Conservation (phyloP, 2,888 invertebrate species). For the Drosophila kanekoi region DNA sequence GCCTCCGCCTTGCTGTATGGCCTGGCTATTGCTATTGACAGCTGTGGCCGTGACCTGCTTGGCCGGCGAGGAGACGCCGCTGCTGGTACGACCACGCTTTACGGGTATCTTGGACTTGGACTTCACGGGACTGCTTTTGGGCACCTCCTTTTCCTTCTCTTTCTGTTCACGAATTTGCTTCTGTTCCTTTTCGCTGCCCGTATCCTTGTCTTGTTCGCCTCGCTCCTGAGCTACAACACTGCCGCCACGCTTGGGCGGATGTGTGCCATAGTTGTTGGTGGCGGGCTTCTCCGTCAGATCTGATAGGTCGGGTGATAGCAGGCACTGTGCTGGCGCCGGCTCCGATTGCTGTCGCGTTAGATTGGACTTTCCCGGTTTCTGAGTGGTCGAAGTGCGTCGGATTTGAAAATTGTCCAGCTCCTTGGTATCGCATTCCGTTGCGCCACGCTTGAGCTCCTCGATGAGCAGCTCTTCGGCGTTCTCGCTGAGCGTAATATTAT, state of each 20-base stretch:
- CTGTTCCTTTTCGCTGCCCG: slow-evolving; percentile 72
- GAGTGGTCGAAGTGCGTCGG: slow-evolving; percentile 76
- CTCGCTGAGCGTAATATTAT: slow-evolving; percentile 81
- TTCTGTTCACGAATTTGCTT: slow-evolving; percentile 47
- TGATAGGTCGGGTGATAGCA: slow-evolving; percentile 30
- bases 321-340: slow-evolving; percentile 79
- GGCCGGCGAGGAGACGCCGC: slow-evolving; percentile 85
- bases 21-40: slow-evolving; percentile 62
- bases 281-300: slow-evolving; percentile 43
- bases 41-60: slow-evolving; percentile 69
- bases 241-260: slow-evolving; percentile 81
- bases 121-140: slow-evolving; percentile 83
- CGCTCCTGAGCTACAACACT: slow-evolving; percentile 50
- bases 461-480: slow-evolving; percentile 84
- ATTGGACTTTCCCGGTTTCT: slow-evolving; percentile 55
- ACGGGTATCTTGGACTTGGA: slow-evolving; percentile 85
- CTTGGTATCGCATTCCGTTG: slow-evolving; percentile 75
- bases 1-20: slow-evolving; percentile 84
- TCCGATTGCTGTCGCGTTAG: slow-evolving; percentile 84
- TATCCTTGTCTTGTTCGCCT: slow-evolving; percentile 74
- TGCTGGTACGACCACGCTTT: slow-evolving; percentile 72
- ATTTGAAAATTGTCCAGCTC: slow-evolving; percentile 76
- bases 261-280: slow-evolving; percentile 81
- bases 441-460: slow-evolving; percentile 83
- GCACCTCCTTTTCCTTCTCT: slow-evolving; percentile 53